A percentile compares a stretch with the other conserved stretches of the same genome.
These are phyloP conservation scores for Baronia brevicornis DNA, from an alignment of 2,888 invertebrate species.

Conservation along the genomic window DNA sequence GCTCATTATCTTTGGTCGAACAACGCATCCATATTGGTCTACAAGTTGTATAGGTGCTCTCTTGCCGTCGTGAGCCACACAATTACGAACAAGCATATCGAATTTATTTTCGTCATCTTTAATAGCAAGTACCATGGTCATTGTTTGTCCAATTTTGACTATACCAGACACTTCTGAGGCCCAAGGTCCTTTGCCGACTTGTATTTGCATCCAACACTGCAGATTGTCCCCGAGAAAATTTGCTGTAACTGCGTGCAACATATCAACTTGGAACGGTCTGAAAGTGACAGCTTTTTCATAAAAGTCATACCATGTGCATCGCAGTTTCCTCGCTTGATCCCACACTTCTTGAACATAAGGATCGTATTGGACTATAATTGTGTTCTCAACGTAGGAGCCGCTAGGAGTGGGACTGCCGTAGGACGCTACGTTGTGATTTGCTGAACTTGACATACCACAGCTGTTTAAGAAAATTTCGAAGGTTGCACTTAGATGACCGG, in stretches of 20 bases:
- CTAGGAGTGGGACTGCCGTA: constrained; percentile 93
- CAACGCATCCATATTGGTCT: constrained; percentile 95
- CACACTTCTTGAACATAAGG: constrained; percentile 96
- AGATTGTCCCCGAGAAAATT: constrained; percentile 96
- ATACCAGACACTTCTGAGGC: constrained; percentile 97
- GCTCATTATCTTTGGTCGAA: constrained; percentile 95
- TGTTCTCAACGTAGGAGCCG: constrained; percentile 95
- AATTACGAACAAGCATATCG: constrained; percentile 95
- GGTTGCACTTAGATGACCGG: constrained; percentile 92
- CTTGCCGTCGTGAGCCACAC: constrained; percentile 96
- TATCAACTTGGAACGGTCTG: constrained; percentile 96
- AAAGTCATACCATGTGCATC: constrained; percentile 97
- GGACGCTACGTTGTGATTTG: constrained; percentile 87
- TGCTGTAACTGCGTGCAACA: constrained; percentile 95
- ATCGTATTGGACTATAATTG: constrained; percentile 95
- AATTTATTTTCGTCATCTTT: constrained; percentile 97
- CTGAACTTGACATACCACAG: constrained; percentile 96
- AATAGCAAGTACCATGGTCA: constrained; percentile 97
- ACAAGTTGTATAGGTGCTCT: constrained; percentile 94
- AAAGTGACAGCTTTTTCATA: constrained; percentile 97
- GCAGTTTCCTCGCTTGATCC: constrained; percentile 94
- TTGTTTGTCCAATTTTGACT: constrained; percentile 96
- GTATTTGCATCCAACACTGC: constrained; percentile 98
- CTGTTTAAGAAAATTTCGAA: constrained; percentile 95
- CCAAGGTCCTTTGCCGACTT: constrained; percentile 97